Evolutionary conservation across 2,888 invertebrate species (phyloP).

Genomic region (Emesis russula): DNA sequence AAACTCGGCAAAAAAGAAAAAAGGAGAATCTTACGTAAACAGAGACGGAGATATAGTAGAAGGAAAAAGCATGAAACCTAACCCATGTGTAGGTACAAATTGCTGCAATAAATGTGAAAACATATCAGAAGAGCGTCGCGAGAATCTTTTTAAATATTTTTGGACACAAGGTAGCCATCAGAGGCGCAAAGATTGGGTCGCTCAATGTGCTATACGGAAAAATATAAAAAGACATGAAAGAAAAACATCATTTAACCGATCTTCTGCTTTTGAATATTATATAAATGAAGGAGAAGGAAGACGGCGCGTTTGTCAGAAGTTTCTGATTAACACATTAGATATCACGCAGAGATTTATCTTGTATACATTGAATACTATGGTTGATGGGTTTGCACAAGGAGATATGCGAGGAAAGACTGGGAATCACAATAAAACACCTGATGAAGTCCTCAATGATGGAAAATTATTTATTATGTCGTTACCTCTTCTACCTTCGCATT

Average conservation of each 20-base stretch:
- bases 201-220: background rate
- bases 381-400: background rate
- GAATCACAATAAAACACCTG: background rate
- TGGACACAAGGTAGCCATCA: background rate
- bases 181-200: background rate
- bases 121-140: no score
- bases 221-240: background rate
- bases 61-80: no score
- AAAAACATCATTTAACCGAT: background rate
- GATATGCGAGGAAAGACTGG: background rate
- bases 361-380: background rate
- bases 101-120: no score
- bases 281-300: slow-evolving; percentile 5
- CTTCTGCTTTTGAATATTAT: slow-evolving; percentile 2
- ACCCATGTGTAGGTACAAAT: no score
- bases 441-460: background rate
- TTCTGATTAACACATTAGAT: slow-evolving; percentile 7
- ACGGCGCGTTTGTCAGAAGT: slow-evolving; percentile 6
- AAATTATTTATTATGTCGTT: no score
- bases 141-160: background rate
- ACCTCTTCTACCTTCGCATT: no score
- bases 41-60: no score
- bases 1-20: no score
- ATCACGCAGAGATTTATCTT: slow-evolving; percentile 11
- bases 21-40: no score